phyloP scores from a whole-genome alignment of 2,113 vertebrate genomes.

The Centropus bengalensis region DNA sequence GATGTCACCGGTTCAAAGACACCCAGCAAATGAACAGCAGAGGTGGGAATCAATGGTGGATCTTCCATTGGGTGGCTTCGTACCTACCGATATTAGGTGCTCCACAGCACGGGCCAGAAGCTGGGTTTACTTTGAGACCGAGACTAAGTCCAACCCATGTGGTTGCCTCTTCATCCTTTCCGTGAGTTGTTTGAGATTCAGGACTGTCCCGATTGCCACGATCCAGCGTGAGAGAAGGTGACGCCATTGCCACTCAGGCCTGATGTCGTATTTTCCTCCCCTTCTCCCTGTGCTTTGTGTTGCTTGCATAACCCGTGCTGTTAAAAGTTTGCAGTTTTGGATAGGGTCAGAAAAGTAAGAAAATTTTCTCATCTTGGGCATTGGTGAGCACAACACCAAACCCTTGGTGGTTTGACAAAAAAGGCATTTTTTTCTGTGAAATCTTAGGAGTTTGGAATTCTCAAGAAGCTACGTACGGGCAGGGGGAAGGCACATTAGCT shows the following conservation, averaged over 20 bases:
- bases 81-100: neutral
- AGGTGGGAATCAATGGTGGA: neutral
- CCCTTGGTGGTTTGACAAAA: neutral
- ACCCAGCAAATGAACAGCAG: neutral
- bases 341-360: neutral
- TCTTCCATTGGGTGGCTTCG: neutral
- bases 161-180: neutral
- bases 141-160: neutral
- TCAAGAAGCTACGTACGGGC: neutral
- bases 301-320: neutral
- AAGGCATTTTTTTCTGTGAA: neutral
- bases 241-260: rapidly evolving
- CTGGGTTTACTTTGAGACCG: neutral
- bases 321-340: neutral
- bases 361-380: neutral
- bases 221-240: neutral
- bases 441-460: neutral
- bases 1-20: neutral
- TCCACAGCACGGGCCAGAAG: neutral
- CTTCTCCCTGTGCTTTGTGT: neutral
- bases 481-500: neutral
- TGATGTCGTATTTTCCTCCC: neutral
- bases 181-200: neutral
- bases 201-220: neutral
- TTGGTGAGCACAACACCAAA: neutral